Percentiles rank a stretch among this genome's conserved stretches.
phyloP scores from a whole-genome alignment of 1,140 invertebrate species.

The Scylla paramamosain region DNA sequence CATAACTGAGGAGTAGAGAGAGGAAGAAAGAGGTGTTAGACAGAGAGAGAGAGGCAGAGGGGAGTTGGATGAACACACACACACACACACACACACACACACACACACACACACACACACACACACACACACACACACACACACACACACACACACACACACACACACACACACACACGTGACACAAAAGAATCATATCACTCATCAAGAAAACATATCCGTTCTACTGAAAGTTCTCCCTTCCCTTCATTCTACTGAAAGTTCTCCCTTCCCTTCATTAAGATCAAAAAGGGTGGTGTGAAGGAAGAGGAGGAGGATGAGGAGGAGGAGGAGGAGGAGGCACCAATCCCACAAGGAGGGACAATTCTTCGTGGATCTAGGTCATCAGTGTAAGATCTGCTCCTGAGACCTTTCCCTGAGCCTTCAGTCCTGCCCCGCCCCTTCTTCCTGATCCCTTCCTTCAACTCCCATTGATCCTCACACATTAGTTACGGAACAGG shows the following conservation, averaged over 20 bases:
- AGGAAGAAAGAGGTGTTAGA: too few species aligned
- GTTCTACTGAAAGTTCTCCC: too few species aligned
- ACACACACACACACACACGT: background rate
- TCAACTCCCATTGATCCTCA: background rate
- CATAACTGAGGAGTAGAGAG: too few species aligned
- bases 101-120: background rate
- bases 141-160: constrained; percentile 3
- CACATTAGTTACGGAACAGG: background rate
- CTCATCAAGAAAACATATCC: background rate
- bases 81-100: background rate
- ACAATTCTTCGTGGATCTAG: background rate
- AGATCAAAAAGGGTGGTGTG: background rate
- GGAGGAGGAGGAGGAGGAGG: background rate
- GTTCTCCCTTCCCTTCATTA: background rate
- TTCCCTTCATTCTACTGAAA: too few species aligned
- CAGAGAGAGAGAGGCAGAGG: too few species aligned
- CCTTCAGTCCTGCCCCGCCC: background rate
- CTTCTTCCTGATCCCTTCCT: background rate
- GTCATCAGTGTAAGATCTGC: background rate
- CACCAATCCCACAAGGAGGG: background rate
- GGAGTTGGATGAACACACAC: too few species aligned
- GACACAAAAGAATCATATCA: background rate
- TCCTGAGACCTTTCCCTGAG: background rate
- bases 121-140: background rate
- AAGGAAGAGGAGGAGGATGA: background rate